phyloP scores from a whole-genome alignment of 2,797 vertebrate genomes.

The Limosa lapponica region DNA sequence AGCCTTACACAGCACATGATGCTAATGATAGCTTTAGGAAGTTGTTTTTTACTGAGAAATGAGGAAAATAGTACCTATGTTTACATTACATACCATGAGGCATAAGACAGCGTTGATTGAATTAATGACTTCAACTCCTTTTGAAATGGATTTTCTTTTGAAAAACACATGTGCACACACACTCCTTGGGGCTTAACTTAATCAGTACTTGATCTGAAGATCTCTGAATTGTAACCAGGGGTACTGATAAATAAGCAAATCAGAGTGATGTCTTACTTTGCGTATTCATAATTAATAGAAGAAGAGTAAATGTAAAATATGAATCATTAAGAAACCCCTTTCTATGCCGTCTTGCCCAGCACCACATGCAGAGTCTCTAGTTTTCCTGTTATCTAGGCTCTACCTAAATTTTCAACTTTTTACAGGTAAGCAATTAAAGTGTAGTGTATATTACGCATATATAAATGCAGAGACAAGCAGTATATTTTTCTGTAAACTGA shows the following conservation, averaged over 20 bases:
- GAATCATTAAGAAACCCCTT: background rate
- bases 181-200: background rate
- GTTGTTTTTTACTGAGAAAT: background rate
- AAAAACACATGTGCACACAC: background rate
- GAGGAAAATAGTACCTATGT: background rate
- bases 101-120: background rate
- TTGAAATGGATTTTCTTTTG: background rate
- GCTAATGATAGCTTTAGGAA: background rate
- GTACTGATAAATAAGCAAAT: background rate
- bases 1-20: background rate
- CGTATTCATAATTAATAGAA: background rate
- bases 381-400: background rate
- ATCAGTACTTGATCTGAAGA: background rate
- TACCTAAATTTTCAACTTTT: background rate
- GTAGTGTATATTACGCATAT: background rate
- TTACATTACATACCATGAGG: background rate
- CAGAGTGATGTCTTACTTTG: background rate
- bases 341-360: background rate
- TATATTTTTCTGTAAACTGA: conserved; percentile 14
- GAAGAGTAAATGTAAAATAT: background rate
- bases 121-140: background rate
- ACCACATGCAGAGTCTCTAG: background rate
- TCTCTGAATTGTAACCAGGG: background rate
- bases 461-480: background rate
- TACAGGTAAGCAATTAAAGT: background rate